These are phyloP conservation scores for Vireo altiloquus DNA, from an alignment of 2,113 vertebrate species.

Conservation along the genomic window DNA sequence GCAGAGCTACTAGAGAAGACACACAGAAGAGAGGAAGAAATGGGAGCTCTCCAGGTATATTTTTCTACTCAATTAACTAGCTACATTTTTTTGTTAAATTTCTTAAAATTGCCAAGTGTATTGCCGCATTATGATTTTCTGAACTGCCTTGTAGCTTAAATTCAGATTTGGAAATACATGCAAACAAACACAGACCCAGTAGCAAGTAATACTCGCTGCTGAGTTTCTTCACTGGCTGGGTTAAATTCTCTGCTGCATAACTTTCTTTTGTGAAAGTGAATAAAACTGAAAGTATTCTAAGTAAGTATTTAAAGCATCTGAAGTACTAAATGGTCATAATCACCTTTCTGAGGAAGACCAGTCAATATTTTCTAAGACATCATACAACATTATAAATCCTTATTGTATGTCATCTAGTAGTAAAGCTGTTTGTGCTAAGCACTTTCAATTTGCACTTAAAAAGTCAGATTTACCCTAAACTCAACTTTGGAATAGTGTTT, in stretches of 20 bases:
- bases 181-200: not conserved
- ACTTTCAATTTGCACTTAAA: not conserved
- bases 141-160: not conserved
- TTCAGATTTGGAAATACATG: not conserved
- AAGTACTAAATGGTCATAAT: not conserved
- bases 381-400: not conserved
- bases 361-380: not conserved
- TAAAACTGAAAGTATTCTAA: not conserved
- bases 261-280: not conserved
- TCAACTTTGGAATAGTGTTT: slow-evolving; percentile 14
- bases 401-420: not conserved
- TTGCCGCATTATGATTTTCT: not conserved
- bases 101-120: not conserved
- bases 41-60: slow-evolving; percentile 85
- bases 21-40: slow-evolving; percentile 85
- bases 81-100: not conserved
- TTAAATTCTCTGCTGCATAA: not conserved
- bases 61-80: not conserved
- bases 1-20: slow-evolving; percentile 83
- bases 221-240: not conserved
- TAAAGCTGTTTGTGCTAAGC: not conserved
- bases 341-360: not conserved
- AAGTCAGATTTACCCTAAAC: not conserved
- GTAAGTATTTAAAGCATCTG: not conserved
- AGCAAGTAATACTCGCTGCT: not conserved